phyloP scores from a whole-genome alignment of 2,888 invertebrate species.

The Neoaliturus tenellus region DNA sequence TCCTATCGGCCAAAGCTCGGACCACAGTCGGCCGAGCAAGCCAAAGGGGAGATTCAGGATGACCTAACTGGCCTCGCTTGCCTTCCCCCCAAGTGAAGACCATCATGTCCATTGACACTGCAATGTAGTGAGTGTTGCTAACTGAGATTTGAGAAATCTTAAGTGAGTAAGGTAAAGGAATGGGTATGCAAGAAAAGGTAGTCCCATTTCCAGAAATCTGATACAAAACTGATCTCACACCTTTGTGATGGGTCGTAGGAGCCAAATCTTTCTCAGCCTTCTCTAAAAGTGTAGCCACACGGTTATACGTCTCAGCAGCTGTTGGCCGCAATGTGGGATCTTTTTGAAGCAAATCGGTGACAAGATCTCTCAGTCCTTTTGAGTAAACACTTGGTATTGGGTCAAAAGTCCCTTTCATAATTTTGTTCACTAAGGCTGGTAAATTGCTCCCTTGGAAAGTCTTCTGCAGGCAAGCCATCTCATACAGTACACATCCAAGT shows the following conservation, averaged over 20 bases:
- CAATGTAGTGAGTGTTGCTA: slow-evolving; percentile 77
- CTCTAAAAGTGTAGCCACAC: slow-evolving; percentile 3
- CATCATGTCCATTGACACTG: slow-evolving; percentile 74
- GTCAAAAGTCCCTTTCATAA: slow-evolving; percentile 81
- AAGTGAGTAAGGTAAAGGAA: slow-evolving; percentile 76
- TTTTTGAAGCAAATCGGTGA: slow-evolving; percentile 79
- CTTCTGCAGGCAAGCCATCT: slow-evolving; percentile 82
- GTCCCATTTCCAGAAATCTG: slow-evolving; percentile 75
- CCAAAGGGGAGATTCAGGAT: slow-evolving; percentile 74
- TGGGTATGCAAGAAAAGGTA: slow-evolving; percentile 74
- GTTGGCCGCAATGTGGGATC: slow-evolving; percentile 79
- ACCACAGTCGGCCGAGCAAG: slow-evolving; percentile 77
- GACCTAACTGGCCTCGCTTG: slow-evolving; percentile 80
- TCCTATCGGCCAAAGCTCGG: slow-evolving; percentile 78
- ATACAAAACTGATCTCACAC: slow-evolving; percentile 75
- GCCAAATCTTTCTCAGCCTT: neutral
- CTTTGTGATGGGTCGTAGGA: neutral
- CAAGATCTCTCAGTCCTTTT: slow-evolving; percentile 77
- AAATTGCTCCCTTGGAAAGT: slow-evolving; percentile 85
- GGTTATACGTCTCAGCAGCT: slow-evolving; percentile 74
- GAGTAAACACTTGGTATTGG: slow-evolving; percentile 81
- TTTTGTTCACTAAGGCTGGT: slow-evolving; percentile 83
- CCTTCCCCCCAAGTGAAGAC: slow-evolving; percentile 85
- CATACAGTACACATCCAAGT: slow-evolving; percentile 85
- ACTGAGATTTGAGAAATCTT: slow-evolving; percentile 75